A percentile compares a stretch with the other conserved stretches of the same genome.
Evolutionary conservation across 2,888 invertebrate species (phyloP).

Genomic region (Hypsopygia costalis): DNA sequence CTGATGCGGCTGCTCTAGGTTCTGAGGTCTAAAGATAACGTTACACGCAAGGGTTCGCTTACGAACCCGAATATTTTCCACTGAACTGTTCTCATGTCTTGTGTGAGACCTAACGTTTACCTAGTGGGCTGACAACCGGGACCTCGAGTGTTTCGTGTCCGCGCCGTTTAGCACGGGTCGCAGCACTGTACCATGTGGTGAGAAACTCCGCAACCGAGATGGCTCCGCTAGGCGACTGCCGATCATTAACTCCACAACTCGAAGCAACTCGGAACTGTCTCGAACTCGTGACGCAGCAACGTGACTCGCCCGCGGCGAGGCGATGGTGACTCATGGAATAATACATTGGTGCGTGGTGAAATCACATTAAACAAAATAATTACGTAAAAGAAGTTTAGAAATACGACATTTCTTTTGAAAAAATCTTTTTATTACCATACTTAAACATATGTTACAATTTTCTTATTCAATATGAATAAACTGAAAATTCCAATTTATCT

Average conservation of each 20-base stretch:
- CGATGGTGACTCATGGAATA: constrained; percentile 77
- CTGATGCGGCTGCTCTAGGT: constrained; percentile 21
- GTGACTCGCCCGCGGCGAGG: constrained; percentile 50
- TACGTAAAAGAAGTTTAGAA: constrained; percentile 40
- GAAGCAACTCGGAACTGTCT: constrained; percentile 34
- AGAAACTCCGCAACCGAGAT: constrained; percentile 30
- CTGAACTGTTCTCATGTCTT: constrained; percentile 21
- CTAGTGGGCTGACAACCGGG: constrained; percentile 77
- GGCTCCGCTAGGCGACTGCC: constrained; percentile 13
- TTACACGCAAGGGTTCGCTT: constrained; percentile 50
- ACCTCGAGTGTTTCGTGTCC: constrained; percentile 43
- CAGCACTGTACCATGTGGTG: constrained; percentile 35
- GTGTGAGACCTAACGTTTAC: constrained; percentile 59
- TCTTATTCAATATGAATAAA: constrained; percentile 79
- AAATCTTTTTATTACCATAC: constrained; percentile 69
- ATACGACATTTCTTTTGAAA: constrained; percentile 45
- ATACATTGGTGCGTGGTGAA: constrained; percentile 71
- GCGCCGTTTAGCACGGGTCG: constrained; percentile 39
- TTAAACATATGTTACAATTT: constrained; percentile 78
- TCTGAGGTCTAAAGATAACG: constrained; percentile 66
- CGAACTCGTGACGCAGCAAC: constrained; percentile 41
- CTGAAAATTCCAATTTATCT: constrained; percentile 65
- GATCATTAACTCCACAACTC: constrained; percentile 29
- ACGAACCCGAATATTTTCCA: constrained; percentile 36
- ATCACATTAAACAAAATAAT: constrained; percentile 54